Evolutionary conservation across 2,113 vertebrate species (phyloP), one percentile per base, ranked within the genome.

Genomic region (Passer domesticus): DNA sequence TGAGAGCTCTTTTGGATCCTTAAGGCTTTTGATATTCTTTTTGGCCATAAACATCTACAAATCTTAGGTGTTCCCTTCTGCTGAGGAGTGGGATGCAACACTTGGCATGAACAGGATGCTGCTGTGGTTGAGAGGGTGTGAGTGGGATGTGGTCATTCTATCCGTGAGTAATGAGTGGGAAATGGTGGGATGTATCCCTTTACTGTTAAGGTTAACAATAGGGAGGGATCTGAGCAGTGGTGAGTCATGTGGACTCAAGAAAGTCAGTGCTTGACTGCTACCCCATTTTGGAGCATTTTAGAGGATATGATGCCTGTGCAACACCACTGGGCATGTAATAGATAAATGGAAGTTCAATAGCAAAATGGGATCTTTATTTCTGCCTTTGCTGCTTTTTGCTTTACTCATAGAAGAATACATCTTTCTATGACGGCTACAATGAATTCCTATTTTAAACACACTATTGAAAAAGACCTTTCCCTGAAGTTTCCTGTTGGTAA

Each of bases 381-480:
- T 33, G 9, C 33, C 70, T 90, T 64, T 55, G 53, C 13, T 81
- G 39, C 28, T 37, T 70, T 81, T 53, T 59, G 30, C 41, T 25
- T 69, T 46, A 24, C 50, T 82, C 59, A 83, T 14, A 41, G 63
- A 73, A 80, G 31, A 77, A 53, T 47, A 39, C 0, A 5, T 39
- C 76, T 87, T 9, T 58, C 31, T 64, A 9, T 81, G 68, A 79
- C 33, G 55, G 30, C 37, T 67, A 49, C 2, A 4, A 84, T 53
- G 50, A 44, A 89, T 74, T 89, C 27, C 16, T 67, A 33, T 74
- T 92, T 90, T 63, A 90, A 89, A 43, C 35, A 83, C 6, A 44
- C 37, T 85, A 76, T 72, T 64, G 59, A 33, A 50, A 67, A 74
- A 92, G 43, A 59, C 6, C 25, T 83, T 74, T 62, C 23, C 35